phyloP scores from a whole-genome alignment of 2,888 invertebrate genomes.

The Drosophila subquinaria region DNA sequence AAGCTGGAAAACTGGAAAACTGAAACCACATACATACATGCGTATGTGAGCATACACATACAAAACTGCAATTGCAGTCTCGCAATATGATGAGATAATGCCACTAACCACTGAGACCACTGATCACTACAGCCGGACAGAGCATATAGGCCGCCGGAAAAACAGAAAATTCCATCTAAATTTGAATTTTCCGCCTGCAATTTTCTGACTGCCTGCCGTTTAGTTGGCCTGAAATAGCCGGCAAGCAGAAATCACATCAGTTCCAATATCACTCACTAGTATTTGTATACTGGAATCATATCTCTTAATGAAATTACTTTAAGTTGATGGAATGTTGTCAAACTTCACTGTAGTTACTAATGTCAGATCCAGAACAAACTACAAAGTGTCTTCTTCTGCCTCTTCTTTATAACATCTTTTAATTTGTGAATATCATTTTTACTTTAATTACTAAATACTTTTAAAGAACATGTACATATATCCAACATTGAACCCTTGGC shows the following conservation, averaged over 20 bases:
- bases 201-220: conserved; percentile 47
- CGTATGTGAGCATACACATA: not conserved
- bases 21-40: not conserved
- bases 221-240: conserved; percentile 26
- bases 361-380: too few species aligned
- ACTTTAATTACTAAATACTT: not conserved
- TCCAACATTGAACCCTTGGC: not conserved
- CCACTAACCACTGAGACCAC: conserved; percentile 3
- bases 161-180: conserved; percentile 25
- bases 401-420: not conserved
- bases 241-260: not conserved
- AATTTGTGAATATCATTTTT: not conserved
- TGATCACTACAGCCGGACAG: conserved; percentile 19
- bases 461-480: not conserved
- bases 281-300: not conserved
- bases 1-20: conserved; percentile 5
- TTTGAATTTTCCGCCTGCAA: conserved; percentile 36
- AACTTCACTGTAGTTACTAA: too few species aligned
- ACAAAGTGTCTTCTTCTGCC: not conserved
- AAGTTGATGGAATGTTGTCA: too few species aligned
- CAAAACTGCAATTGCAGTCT: conserved; percentile 35
- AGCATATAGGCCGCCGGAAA: conserved; percentile 26
- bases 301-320: not conserved
- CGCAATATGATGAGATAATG: conserved; percentile 68
- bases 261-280: not conserved